Evolutionary conservation across 1,140 invertebrate genomes (phyloP), one percentile per base, ranked within the genome.

Genomic region (Drosophila melanogaster): DNA sequence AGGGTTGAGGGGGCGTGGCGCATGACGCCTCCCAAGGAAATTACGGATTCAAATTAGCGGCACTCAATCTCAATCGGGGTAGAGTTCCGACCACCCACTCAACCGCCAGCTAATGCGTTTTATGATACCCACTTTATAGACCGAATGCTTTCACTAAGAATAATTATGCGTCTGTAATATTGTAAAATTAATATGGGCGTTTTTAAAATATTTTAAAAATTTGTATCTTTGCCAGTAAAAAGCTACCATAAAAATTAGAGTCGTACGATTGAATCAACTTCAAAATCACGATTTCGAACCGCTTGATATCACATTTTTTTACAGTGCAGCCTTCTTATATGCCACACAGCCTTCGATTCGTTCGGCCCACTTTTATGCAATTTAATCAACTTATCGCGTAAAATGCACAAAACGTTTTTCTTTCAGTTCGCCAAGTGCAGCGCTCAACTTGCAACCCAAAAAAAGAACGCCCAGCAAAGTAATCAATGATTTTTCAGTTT

Each of bases 21-120:
- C 58, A 49, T 30, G 30, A 30, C 54, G 79, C 51, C 55, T 47
- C 49, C 46, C 41, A 69, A 84, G 77, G 60, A 89, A 89, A 89
- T 84, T 89, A 89, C 84, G 67, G 79, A 89, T 89, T 89, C 84
- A 89, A 89, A 89, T 89, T 89, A 89, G 84, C 84, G 76, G 72
- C 84, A 83, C 84, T 89, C 83, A 87, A 86, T 86, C 79, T 87
- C 84, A 87, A 86, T 87, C 79, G 81, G 59, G 58, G 75, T n/a
- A 70, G 64, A 86, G 83, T 81, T 74, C 54, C 46, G 67, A 38
- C 76, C 56, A 50, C 43, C 77, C 77, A 61, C 51, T 77, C 72
- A 76, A 76, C 73, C 62, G 67, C 64, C 77, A 49, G 62, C 64
- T 81, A 79, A 80, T 77, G 72, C 72, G 65, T 79, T 77, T 85